phyloP scores from a whole-genome alignment of 1,140 invertebrate species.

The Hyphantria cunea region DNA sequence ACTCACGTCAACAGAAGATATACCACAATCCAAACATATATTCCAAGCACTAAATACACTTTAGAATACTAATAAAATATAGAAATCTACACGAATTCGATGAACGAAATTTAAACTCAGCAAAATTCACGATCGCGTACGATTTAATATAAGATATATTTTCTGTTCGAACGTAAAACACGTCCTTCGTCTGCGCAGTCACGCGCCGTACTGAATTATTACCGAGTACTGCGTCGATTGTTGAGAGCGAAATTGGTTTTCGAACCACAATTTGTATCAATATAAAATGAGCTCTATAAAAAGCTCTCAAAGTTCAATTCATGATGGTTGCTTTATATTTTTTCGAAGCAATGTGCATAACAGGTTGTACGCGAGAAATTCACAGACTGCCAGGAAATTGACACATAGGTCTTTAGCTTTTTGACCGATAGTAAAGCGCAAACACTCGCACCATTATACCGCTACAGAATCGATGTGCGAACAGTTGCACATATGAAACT shows the following conservation, averaged over 20 bases:
- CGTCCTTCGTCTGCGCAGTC: constrained; percentile 54
- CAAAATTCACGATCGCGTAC: constrained; percentile 45
- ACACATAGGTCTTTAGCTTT: constrained; percentile 42
- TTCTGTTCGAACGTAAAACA: constrained; percentile 30
- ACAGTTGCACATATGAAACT: neutral
- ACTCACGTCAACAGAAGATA: constrained; percentile 31
- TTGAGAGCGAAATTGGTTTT: constrained; percentile 72
- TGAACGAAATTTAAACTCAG: constrained; percentile 26
- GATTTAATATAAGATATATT: constrained; percentile 26
- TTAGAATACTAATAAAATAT: constrained; percentile 23
- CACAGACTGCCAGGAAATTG: constrained; percentile 48
- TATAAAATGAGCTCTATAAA: constrained; percentile 42
- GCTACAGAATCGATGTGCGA: neutral
- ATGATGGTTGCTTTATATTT: constrained; percentile 32
- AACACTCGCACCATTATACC: constrained; percentile 6
- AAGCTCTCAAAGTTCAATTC: constrained; percentile 41
- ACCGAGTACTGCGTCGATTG: constrained; percentile 49
- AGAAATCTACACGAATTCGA: constrained; percentile 21
- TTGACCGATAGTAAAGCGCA: constrained; percentile 36
- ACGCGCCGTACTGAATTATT: constrained; percentile 73
- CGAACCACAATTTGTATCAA: constrained; percentile 36
- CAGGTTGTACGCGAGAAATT: constrained; percentile 66
- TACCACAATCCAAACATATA: constrained; percentile 31
- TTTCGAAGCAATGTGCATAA: constrained; percentile 46
- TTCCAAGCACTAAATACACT: constrained; percentile 28